Base-by-base conservation (phyloP, 2,113 vertebrate genomes). In the Eublepharis macularius region DNA sequence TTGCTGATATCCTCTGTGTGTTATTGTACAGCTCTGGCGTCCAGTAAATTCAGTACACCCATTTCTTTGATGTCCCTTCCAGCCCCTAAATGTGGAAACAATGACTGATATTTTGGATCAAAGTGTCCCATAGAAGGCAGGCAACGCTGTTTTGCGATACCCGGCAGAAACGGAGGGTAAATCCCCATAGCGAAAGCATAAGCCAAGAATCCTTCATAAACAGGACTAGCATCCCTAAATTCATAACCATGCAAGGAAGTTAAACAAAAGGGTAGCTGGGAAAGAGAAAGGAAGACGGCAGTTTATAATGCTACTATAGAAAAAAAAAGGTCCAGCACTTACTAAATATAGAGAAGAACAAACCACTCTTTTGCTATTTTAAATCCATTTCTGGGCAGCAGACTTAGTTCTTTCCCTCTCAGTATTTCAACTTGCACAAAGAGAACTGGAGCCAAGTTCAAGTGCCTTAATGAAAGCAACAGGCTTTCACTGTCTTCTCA, bases 71-170 rank as follows among this genome's bases (percentile, higher is more conserved):
- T 97, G 95, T 96, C 90, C 92, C 93, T 95, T 96, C 96, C 96
- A 96, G 94, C 81, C 92, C 92, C 92, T 96, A 96, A 96, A 97
- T 96, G 96, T 96, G 96, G 96, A 97, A 97, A 97, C 96, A 97
- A 97, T 97, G 96, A 96, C 95, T 95, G 91, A 96, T 93, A 95
- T 90, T 95, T 94, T 96, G 95, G 95, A 96, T 96, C 96, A 96
- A 96, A 97, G 96, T 89, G 91, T 94, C 94, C 92, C 85, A 86
- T 94, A 91, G 93, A 97, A 90, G 93, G 94, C 90, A 95, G 90
- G 92, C 94, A 94, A 91, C 85, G 85, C 84, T 91, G 89, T 92
- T 92, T 92, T 93, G 87, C 90, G 94, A 94, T 92, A 94, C 94
- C 94, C 92, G 95, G 94, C 89, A 93, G 86, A 89, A 93, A 86